Evolutionary conservation across 2,888 invertebrate species (phyloP), one percentile per base, ranked within the genome.

Genomic region (Eupithecia centaureata): DNA sequence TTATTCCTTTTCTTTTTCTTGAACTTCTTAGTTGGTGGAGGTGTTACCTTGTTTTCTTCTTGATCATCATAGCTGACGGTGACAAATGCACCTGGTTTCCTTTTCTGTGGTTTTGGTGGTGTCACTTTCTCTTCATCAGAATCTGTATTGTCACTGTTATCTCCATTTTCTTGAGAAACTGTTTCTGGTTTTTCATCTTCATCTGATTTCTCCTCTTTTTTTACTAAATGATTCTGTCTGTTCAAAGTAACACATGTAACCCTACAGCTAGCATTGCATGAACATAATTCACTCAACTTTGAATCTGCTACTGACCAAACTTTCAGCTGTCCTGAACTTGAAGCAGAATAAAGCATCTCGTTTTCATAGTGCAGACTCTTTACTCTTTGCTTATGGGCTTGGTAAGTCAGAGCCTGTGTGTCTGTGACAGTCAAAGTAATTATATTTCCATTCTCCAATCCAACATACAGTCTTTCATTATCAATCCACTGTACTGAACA

Each of bases 311-410:
- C 80, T 51, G 83, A 91, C 96, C 97, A 98, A 0, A 97, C 87
- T 88, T 96, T 97, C 58, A 98, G 90, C 81, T 96, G 95, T 0
- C 98, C 98, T 70, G 95, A 94, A 88, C 97, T 98, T 7, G 97
- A 96, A 22, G 95, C 96, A 35, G 97, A 95, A 61, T 95, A 95
- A 28, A 97, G 81, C 76, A 92, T 93, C 61, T 94, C 86, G 61
- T 95, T 94, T 64, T 93, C 88, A 79, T 87, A 94, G 65, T 91
- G 89, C 72, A 97, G 86, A 76, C 95, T 94, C 84, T 97, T 96
- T 0, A 97, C 95, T 82, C 97, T 94, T 58, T 94, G 89, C 61
- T 94, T 93, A 72, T 96, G 96, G 0, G 94, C 95, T 70, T 90
- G 79, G 71, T 93, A 90, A 63, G 89, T 86, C 65, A 85, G 75